Evolutionary conservation across 2,113 vertebrate species (phyloP).

Genomic region (Astur gentilis): DNA sequence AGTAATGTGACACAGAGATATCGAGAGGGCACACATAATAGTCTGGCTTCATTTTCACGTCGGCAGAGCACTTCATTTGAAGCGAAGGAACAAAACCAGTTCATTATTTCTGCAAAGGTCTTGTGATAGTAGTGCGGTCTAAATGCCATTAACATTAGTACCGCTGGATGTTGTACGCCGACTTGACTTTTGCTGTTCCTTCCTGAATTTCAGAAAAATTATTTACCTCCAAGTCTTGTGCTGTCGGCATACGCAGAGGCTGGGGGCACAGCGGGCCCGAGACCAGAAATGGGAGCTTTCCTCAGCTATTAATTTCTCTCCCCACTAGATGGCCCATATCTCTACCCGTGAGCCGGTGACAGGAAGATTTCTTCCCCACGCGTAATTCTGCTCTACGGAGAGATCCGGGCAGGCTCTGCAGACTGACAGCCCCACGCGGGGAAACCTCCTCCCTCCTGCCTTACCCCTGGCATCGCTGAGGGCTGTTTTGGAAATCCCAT

Average conservation of each 20-base stretch:
- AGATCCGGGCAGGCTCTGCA: not conserved
- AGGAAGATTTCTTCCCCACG: not conserved
- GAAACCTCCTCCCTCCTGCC: not conserved
- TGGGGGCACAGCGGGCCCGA: accelerated
- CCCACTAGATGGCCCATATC: constrained; percentile 39
- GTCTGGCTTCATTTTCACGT: not conserved
- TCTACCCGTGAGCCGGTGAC: not conserved
- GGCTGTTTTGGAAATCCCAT: not conserved
- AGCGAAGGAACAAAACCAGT: not conserved
- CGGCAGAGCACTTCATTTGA: accelerated
- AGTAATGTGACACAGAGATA: not conserved
- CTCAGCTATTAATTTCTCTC: not conserved
- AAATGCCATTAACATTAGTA: not conserved
- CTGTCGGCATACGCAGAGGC: accelerated
- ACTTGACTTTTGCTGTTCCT: not conserved
- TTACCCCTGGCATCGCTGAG: not conserved
- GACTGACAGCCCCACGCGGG: not conserved
- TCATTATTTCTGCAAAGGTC: not conserved
- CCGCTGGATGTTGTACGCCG: not conserved
- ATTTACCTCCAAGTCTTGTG: not conserved
- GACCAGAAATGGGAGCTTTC: not conserved
- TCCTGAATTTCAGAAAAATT: not conserved
- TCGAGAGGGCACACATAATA: not conserved
- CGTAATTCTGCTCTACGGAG: not conserved
- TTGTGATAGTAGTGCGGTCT: not conserved